A percentile compares a stretch with the other conserved stretches of the same genome.
phyloP scores from a whole-genome alignment of 1,140 invertebrate genomes.

The Spodoptera frugiperda region DNA sequence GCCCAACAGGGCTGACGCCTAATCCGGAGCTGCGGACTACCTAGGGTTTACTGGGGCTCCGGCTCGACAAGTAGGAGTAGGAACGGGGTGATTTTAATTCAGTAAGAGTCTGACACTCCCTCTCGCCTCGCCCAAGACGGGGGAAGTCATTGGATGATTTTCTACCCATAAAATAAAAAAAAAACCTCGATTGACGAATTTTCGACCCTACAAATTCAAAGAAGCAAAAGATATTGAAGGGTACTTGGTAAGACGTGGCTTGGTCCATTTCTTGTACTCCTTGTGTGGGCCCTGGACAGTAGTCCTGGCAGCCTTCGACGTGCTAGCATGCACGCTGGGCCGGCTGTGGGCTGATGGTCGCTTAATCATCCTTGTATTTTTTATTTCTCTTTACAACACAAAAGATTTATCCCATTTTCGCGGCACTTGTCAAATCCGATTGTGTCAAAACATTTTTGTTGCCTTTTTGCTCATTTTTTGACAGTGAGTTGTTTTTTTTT shows the following conservation, averaged over 20 bases:
- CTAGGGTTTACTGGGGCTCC: too few relatives aligned
- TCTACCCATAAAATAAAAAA: too few relatives aligned
- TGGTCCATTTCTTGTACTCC: slow-evolving; percentile 61
- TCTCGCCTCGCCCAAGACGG: too few relatives aligned
- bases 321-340: neutral
- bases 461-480: neutral
- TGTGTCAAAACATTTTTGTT: neutral
- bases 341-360: neutral
- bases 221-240: neutral
- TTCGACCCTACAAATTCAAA: too few relatives aligned
- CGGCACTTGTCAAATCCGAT: slow-evolving; percentile 7
- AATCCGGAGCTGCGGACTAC: too few relatives aligned
- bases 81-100: too few relatives aligned
- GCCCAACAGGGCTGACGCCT: too few relatives aligned
- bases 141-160: too few relatives aligned
- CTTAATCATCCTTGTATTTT: slow-evolving; percentile 32
- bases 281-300: slow-evolving; percentile 52
- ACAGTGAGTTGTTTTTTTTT: neutral
- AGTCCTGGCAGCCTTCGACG: neutral
- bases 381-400: neutral
- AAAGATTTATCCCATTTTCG: slow-evolving; percentile 47
- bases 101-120: too few relatives aligned
- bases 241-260: slow-evolving; percentile 17
- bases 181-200: too few relatives aligned
- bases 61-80: too few relatives aligned